Evolutionary conservation across 2,888 invertebrate genomes (phyloP).

Genomic region (Prosopocoilus inquinatus): DNA sequence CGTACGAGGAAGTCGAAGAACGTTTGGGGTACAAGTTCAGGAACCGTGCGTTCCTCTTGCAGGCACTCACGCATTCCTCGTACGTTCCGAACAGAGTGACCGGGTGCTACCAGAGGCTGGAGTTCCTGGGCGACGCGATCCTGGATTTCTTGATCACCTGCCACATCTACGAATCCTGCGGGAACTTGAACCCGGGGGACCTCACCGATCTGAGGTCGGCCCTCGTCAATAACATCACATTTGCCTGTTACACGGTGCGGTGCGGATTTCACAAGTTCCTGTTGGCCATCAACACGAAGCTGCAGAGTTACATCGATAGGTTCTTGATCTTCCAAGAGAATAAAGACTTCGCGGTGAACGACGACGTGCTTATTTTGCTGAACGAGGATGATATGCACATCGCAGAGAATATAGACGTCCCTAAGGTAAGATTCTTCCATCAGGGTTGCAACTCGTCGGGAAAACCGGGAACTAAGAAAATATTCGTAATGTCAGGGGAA

Average conservation of each 20-base stretch:
- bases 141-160: constrained; percentile 87
- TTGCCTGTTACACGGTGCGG: constrained; percentile 85
- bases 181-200: constrained; percentile 73
- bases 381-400: constrained; percentile 64
- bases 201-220: constrained; percentile 93
- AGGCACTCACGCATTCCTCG: constrained; percentile 92
- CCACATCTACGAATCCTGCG: constrained; percentile 78
- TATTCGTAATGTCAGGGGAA: too few relatives aligned
- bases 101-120: constrained; percentile 85
- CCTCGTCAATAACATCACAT: constrained; percentile 93
- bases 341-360: constrained; percentile 61
- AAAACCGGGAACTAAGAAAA: too few relatives aligned
- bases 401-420: constrained; percentile 83
- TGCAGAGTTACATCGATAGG: constrained; percentile 57
- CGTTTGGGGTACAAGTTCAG: constrained; percentile 70
- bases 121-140: constrained; percentile 90
- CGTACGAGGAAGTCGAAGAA: constrained; percentile 55
- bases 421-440: too few relatives aligned
- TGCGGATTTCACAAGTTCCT: constrained; percentile 79
- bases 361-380: constrained; percentile 65
- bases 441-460: too few relatives aligned
- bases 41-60: constrained; percentile 77
- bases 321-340: constrained; percentile 66
- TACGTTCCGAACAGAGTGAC: constrained; percentile 79
- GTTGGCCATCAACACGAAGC: constrained; percentile 53